Base-by-base conservation (phyloP, 2,113 vertebrate genomes). In the Podocnemis expansa region DNA sequence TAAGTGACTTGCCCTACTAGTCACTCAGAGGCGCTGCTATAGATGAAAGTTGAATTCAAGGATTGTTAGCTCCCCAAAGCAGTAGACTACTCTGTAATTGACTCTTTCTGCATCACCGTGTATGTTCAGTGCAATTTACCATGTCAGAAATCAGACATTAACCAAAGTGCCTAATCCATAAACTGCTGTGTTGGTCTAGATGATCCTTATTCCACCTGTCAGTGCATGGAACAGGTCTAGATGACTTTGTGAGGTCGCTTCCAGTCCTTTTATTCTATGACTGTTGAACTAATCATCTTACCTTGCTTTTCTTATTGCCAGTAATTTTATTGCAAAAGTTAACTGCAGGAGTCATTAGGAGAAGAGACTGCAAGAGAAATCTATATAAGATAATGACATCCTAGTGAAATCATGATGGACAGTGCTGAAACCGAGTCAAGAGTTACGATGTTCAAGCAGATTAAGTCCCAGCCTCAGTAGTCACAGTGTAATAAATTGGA, bases 401-500 rank as follows among this genome's bases (percentile, higher is more conserved):
- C 45, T 16, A 49, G 45, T 47, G 45, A 78, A 49, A 49, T 78
- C 73, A 14, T 45, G 73, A 45, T 76, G 6, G 25, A 45, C 73
- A 45, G 4, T 25, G 41, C 73, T 76, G 73, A 45, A 76, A 29
- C 12, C 4, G 73, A 45, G 22, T 76, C 11, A 58, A 29, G 25
- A 45, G 25, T 45, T 41, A 76, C 1, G 1, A 78, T 0, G 0
- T 41, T 0, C 0, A 51, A n/a, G 67, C 67, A 1, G n/a, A 70
- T 76, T 73, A 89, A 24, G 29, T 16, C 87, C 85, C 78, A n/a
- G 82, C 3, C 0, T 43, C 54, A 27, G 16, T 9, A 49, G 5
- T 51, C 11, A 29, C 78, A 0, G 38, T 4, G 85, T 7, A 73
- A 67, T 1, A 45, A 41, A 58, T 78, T 52, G 94, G 29, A 2